Evolutionary conservation across 1,140 invertebrate species (phyloP), one percentile per base, ranked within the genome.

Genomic region (Heterodera carotae): DNA sequence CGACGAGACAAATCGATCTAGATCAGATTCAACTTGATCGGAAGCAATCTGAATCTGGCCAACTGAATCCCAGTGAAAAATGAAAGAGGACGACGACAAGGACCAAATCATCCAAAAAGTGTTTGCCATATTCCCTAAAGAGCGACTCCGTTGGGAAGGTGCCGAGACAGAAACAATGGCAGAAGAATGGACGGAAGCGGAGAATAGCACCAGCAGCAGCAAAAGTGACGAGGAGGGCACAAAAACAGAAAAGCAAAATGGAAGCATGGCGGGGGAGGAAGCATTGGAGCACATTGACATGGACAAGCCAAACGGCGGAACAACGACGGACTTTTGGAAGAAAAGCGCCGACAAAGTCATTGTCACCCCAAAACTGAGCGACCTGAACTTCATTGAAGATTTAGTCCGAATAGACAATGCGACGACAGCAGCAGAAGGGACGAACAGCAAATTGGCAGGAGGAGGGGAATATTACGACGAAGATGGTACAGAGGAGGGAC

Each of bases 391-490:
- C 27, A 64, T 74, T 22, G 56, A 74, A 62, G 27, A 74, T 31
- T 34, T 74, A 36, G 25, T 74, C 64, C 27, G 59, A 71, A 71
- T 43, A 33, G 15, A n/a, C 18, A 69, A 29, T 22, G 39, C 29
- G 48, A 56, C 12, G n/a, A 59, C 29, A 15, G 34, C 60, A 18
- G 3, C n/a, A n/a, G n/a, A n/a, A n/a, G n/a, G n/a, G n/a, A 56
- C 29, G 29, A n/a, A 73, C 4, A n/a, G 60, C 60, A n/a, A 43
- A 43, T 43, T 62, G 60, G 8, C 29, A 1, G 18, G 18, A 36
- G 70, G 53, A 27, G 56, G 64, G 36, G 72, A 74, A 74, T 74
- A 56, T 34, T 74, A 74, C 36, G 72, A 74, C 22, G 72, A 74
- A 34, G 72, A 31, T 18, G 36, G 59, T 36, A 74, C 72, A 62